A percentile compares a stretch with the other conserved stretches of the same genome.
Evolutionary conservation across 2,888 invertebrate genomes (phyloP).

Genomic region (Nematopogon swammerdamellus): DNA sequence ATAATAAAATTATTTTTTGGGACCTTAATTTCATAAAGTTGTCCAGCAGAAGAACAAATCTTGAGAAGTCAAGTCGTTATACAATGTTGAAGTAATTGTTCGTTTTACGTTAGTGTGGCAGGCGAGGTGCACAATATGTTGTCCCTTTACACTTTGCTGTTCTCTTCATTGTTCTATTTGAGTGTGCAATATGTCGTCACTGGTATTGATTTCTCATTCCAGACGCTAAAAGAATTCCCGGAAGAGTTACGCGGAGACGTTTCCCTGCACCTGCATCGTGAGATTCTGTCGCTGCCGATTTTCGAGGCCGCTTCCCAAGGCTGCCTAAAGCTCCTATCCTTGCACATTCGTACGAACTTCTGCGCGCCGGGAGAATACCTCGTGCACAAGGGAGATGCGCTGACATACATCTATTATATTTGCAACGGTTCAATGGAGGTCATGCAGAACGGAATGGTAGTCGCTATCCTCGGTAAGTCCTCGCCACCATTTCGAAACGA

Average conservation of each 20-base stretch:
- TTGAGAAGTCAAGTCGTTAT: no score
- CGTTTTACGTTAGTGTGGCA: not conserved
- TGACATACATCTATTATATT: slow-evolving; percentile 91
- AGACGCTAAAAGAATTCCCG: slow-evolving; percentile 94
- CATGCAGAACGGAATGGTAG: slow-evolving; percentile 94
- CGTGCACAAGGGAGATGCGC: slow-evolving; percentile 91
- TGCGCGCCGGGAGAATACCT: slow-evolving; percentile 95
- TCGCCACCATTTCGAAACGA: no score
- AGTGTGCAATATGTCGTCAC: no score
- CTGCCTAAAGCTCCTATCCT: slow-evolving; percentile 85
- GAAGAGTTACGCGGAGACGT: slow-evolving; percentile 95
- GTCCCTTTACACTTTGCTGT: no score
- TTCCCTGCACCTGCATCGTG: slow-evolving; percentile 92
- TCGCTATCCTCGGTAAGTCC: slow-evolving; percentile 87
- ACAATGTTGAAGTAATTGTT: no score
- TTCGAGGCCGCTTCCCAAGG: slow-evolving; percentile 95
- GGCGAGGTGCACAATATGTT: no score
- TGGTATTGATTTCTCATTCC: no score
- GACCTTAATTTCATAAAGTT: no score
- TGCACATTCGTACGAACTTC: slow-evolving; percentile 92
- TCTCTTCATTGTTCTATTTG: no score
- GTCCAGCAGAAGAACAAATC: no score
- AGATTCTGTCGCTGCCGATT: slow-evolving; percentile 90
- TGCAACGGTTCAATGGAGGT: slow-evolving; percentile 98
- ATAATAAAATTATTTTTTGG: no score